These are phyloP conservation scores for Threskiornis aethiopicus DNA, from an alignment of 2,797 vertebrate species.

Conservation along the genomic window DNA sequence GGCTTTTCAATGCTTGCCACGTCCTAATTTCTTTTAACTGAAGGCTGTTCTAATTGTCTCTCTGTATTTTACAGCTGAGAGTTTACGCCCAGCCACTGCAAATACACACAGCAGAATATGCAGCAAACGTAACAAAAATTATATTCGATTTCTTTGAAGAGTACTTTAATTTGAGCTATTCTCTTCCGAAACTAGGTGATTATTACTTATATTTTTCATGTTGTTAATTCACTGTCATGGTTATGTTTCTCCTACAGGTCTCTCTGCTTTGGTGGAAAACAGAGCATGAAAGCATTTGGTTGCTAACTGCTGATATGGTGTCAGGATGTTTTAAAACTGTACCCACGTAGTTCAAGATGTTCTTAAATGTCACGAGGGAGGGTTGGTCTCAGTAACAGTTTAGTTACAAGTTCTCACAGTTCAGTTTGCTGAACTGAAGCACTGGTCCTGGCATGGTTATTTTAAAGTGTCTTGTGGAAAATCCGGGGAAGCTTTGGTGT, in stretches of 20 bases:
- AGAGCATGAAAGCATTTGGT: background rate
- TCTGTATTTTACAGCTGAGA: slow-evolving; percentile 80
- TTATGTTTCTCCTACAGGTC: background rate
- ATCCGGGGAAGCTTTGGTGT: background rate
- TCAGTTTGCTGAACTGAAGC: background rate
- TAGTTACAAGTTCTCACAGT: background rate
- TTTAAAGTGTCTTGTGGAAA: background rate
- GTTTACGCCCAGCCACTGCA: slow-evolving; percentile 90
- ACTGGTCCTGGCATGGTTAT: background rate
- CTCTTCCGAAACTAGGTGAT: slow-evolving; percentile 90
- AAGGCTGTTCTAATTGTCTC: slow-evolving; percentile 2
- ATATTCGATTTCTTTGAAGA: slow-evolving; percentile 91
- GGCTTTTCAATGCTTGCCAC: background rate
- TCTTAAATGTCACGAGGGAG: background rate
- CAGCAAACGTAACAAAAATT: slow-evolving; percentile 83
- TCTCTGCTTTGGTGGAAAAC: background rate
- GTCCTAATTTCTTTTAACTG: background rate
- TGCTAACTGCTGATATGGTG: background rate
- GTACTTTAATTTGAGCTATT: slow-evolving; percentile 89
- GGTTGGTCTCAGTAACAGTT: background rate
- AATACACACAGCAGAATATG: slow-evolving; percentile 83
- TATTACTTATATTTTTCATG: slow-evolving; percentile 11
- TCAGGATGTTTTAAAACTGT: background rate
- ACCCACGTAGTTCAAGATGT: background rate
- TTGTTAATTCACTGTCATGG: background rate